Evolutionary conservation across 2,113 vertebrate species (phyloP).

Genomic region (Ceyx melanurus): DNA sequence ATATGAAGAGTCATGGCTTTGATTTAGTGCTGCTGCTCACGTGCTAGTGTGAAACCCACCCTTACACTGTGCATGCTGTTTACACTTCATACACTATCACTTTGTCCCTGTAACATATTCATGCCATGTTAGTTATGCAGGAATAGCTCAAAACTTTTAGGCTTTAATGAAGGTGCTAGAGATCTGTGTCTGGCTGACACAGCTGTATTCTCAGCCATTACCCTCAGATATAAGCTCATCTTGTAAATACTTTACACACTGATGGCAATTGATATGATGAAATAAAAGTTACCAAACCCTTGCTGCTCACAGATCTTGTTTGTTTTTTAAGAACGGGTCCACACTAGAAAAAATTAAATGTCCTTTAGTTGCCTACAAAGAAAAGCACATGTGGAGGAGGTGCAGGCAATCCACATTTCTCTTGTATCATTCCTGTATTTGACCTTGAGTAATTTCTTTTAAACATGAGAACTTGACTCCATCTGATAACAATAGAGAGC

Average conservation of each 20-base stretch:
- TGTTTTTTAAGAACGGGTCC: background rate
- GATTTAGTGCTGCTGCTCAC: constrained; percentile 36
- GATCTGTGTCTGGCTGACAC: constrained; percentile 1
- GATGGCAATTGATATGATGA: background rate
- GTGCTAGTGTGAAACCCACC: constrained; percentile 7
- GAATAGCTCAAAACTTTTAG: constrained; percentile 28
- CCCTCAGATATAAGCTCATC: constrained; percentile 28
- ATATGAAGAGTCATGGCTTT: constrained; percentile 41
- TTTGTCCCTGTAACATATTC: constrained; percentile 31
- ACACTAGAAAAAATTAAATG: background rate
- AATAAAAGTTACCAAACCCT: background rate
- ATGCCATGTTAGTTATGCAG: constrained; percentile 11
- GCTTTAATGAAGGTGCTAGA: background rate
- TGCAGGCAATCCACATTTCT: background rate
- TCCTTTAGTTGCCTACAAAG: background rate
- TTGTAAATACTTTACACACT: background rate
- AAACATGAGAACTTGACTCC: background rate
- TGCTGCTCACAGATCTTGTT: background rate
- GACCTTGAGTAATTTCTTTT: background rate
- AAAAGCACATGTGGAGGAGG: background rate
- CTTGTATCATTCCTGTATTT: background rate
- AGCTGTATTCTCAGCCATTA: constrained; percentile 28
- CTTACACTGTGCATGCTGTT: background rate
- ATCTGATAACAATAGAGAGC: background rate
- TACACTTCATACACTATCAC: constrained; percentile 9